Conservation (phyloP, 2,113 vertebrate genomes). For the Passer montanus region DNA sequence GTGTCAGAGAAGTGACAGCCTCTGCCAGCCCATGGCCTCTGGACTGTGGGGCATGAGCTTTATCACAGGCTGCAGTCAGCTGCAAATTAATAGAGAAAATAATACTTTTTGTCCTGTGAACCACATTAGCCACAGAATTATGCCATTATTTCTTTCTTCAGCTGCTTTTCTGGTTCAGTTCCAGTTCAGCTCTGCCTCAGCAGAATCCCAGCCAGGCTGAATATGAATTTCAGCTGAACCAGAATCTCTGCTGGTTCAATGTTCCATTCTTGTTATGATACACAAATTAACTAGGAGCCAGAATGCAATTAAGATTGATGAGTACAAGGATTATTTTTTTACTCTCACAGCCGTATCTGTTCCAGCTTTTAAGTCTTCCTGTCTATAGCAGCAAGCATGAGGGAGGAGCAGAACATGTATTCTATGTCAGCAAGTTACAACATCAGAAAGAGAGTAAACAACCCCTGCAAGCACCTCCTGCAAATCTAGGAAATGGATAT, state of each 20-base stretch:
- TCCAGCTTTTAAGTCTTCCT: background rate
- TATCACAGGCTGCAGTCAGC: background rate
- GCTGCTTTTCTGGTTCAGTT: background rate
- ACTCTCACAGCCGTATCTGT: background rate
- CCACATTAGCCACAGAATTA: background rate
- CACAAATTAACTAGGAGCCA: background rate
- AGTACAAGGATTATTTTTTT: background rate
- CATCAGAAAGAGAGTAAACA: background rate
- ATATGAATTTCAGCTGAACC: background rate
- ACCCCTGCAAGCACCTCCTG: background rate
- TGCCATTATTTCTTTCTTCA: background rate
- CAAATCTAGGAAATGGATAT: background rate
- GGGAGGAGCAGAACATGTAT: background rate
- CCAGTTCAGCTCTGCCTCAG: background rate
- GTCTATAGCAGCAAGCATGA: background rate
- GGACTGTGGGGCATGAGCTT: background rate
- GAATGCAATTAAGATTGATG: background rate
- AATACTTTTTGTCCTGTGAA: background rate
- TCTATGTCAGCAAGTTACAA: background rate
- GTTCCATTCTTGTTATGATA: background rate
- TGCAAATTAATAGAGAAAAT: background rate
- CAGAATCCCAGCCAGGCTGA: background rate
- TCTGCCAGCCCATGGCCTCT: background rate
- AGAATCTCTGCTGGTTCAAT: background rate
- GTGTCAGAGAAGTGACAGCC: background rate